phyloP scores from a whole-genome alignment of 2,888 invertebrate species.

The Ennomos erosarius region DNA sequence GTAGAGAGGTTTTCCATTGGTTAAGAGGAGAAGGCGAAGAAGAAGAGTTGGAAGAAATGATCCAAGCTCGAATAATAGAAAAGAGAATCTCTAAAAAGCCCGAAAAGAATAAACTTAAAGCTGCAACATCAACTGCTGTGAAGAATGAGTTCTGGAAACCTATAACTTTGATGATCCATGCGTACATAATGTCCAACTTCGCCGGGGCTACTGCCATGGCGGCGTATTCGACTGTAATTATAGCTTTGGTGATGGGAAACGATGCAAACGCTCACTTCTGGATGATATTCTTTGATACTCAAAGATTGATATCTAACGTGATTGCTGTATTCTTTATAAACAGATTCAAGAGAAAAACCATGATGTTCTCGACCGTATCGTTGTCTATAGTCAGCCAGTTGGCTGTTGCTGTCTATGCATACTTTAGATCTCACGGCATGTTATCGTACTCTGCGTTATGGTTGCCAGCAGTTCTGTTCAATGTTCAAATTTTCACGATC shows the following conservation, averaged over 20 bases:
- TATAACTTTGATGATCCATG: slow-evolving; percentile 59
- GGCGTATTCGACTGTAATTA: slow-evolving; percentile 43
- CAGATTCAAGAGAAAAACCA: slow-evolving; percentile 72
- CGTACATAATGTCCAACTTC: slow-evolving; percentile 46
- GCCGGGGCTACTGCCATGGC: slow-evolving; percentile 48
- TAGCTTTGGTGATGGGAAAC: slow-evolving; percentile 37
- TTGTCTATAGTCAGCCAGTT: slow-evolving; percentile 83
- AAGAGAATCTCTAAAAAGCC: not conserved
- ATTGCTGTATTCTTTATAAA: slow-evolving; percentile 44
- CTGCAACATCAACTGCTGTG: slow-evolving; percentile 21
- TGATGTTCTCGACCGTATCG: slow-evolving; percentile 84
- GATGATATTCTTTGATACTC: slow-evolving; percentile 36
- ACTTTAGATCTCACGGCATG: slow-evolving; percentile 48
- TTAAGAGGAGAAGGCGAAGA: slow-evolving; percentile 76
- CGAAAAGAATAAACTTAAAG: slow-evolving; percentile 7
- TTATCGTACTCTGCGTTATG: slow-evolving; percentile 60
- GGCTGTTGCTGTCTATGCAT: slow-evolving; percentile 73
- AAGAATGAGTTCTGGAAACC: slow-evolving; percentile 75
- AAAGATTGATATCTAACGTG: slow-evolving; percentile 44
- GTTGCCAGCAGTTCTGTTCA: slow-evolving; percentile 73
- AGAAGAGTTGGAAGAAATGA: slow-evolving; percentile 51
- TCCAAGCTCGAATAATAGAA: slow-evolving; percentile 32
- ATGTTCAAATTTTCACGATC: slow-evolving; percentile 83
- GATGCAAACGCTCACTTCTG: slow-evolving; percentile 38
- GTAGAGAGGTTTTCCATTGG: slow-evolving; percentile 79